Base-by-base conservation (phyloP, 1,140 invertebrate genomes). In the Calycopis cecrops region DNA sequence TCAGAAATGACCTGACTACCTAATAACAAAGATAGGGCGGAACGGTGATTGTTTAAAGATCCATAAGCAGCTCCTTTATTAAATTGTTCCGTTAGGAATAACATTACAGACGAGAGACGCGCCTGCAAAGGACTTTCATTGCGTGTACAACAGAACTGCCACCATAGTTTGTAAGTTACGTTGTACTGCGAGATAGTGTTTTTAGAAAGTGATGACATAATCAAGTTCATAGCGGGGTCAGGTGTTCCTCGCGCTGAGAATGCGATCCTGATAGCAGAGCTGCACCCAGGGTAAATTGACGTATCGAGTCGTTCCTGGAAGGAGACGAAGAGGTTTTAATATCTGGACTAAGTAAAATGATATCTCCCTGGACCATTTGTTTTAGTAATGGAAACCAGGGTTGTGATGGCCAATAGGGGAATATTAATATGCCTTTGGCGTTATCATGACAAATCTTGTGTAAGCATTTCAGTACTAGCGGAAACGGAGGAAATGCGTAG, bases 21-120 rank as follows among this genome's bases (percentile, higher is more conserved):
- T 12, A 64, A 38, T 35, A 64, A 48, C 44, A 65, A 56, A 16
- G 59, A 58, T 11, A 65, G 18, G 40, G 63, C 63, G 17, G 61
- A 60, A 28, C 55, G 48, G 42, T 64, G 59, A 28, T 16, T 60
- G 56, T 75, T 77, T 1, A 77, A 12, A 9, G 63, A 54, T 7
- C 66, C 61, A 52, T 76, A 72, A 4, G 65, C 63, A 3, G 67
- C 62, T 3, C 65, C 35, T 58, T 60, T 48, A 35, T 58, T 17
- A 59, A 40, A 42, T 47, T 17, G 54, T 55, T 60, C 50, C 9
- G 53, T 52, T 9, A 71, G 60, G 42, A 65, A 60, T 3, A 33
- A 6, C 17, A 61, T 58, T 52, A 62, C 38, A 28, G 21, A 28
- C 6, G 21, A 28, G 21, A 28, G 21, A 28, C 21, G 6, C 21